A percentile compares a stretch with the other conserved stretches of the same genome.
Conservation (phyloP, 2,888 invertebrate species). For the Leptinotarsa tumamoca region DNA sequence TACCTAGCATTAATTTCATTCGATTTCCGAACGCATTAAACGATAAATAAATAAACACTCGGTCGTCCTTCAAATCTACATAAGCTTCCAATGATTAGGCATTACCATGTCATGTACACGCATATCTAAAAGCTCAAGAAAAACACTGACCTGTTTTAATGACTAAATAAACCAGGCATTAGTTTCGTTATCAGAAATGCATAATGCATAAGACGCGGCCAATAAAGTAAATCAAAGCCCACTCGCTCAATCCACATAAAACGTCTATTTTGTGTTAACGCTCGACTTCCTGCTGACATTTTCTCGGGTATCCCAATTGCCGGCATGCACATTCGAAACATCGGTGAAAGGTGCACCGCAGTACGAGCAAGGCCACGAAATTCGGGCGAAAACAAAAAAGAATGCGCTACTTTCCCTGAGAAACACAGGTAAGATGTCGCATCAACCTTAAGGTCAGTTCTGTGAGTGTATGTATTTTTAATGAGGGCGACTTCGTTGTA, state of each 20-base stretch:
- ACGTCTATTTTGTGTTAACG: slow-evolving; percentile 36
- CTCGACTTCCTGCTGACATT: slow-evolving; percentile 32
- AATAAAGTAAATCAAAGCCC: slow-evolving; percentile 41
- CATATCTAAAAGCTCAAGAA: background rate
- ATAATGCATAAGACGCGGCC: slow-evolving; percentile 31
- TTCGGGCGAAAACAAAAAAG: slow-evolving; percentile 19
- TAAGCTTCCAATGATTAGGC: background rate
- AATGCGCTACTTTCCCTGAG: slow-evolving; percentile 22
- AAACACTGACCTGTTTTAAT: slow-evolving; percentile 11
- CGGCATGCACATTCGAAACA: slow-evolving; percentile 12
- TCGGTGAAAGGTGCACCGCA: slow-evolving; percentile 21
- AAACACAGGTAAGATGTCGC: slow-evolving; percentile 17
- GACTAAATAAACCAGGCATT: slow-evolving; percentile 10
- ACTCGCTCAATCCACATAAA: slow-evolving; percentile 37
- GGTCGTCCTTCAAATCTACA: background rate
- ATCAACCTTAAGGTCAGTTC: slow-evolving; percentile 37
- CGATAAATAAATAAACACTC: background rate
- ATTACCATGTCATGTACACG: background rate
- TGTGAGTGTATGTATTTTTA: slow-evolving; percentile 34
- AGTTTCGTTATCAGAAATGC: slow-evolving; percentile 38
- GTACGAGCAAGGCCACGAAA: slow-evolving; percentile 6
- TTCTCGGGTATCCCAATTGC: slow-evolving; percentile 27
- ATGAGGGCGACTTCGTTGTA: slow-evolving; percentile 33
- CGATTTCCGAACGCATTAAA: background rate
- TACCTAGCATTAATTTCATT: background rate